Evolutionary conservation across 2,113 vertebrate genomes (phyloP), one percentile per base, ranked within the genome.

Genomic region (Myotis yumanensis): DNA sequence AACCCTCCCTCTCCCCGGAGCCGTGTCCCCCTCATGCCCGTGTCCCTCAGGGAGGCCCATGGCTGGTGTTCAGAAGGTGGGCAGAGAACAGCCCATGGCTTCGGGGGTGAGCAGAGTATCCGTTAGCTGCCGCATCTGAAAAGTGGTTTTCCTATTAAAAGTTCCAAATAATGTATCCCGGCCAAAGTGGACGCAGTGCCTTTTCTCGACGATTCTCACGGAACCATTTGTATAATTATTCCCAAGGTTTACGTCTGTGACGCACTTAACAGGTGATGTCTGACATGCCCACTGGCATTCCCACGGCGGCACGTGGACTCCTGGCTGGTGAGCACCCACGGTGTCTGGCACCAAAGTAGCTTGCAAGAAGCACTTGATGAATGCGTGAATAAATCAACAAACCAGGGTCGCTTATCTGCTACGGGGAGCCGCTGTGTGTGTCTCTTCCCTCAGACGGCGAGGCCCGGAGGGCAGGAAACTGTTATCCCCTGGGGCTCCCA

Each of bases 1-100:
- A 0, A 1, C 0, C 48, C 9, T n/a, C 22, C 88, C 76, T 52
- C 76, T 52, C 83, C 15, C 18, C 5, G 3, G 20, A 9, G 51
- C 54, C 14, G 28, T 25, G 46, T 20, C 20, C 15, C 40, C 20
- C 22, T 18, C 82, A 0, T 3, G 2, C 20, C 54, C 2, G 0
- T 2, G 14, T 32, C 37, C 79, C 46, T n/a, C 0, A 0, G 30
- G 30, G 35, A 68, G 69, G 15, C n/a, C 12, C 54, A 11, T 25
- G 25, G 25, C 22, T 20, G 16, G 48, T 0, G 11, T 46, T 43
- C 5, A 1, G 6, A 18, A 3, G 40, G 35, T 0, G 2, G 10
- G 35, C 9, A 16, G 8, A 0, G 59, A 52, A 20, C 0, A 1
- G n/a, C 6, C 37, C 7, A 0, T 2, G 18, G 32, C 15, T 15